A percentile compares a stretch with the other conserved stretches of the same genome.
phyloP scores from a whole-genome alignment of 1,140 invertebrate genomes.

The Amyelois transitella region DNA sequence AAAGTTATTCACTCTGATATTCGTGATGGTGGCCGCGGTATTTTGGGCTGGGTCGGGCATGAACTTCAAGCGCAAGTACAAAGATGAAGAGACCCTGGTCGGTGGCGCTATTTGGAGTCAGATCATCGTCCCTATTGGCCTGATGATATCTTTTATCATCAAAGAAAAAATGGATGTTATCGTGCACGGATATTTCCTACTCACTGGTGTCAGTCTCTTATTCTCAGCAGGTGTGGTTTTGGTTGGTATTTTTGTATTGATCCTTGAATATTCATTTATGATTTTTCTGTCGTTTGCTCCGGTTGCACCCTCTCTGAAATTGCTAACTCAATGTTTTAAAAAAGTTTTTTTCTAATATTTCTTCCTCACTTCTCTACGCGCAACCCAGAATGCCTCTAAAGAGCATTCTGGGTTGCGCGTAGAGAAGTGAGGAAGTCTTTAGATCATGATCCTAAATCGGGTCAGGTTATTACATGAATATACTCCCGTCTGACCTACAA shows the following conservation, averaged over 20 bases:
- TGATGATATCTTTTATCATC: conserved; percentile 39
- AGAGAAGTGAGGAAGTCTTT: no score
- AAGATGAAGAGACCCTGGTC: conserved; percentile 45
- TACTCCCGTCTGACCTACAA: no score
- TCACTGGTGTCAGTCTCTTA: conserved; percentile 26
- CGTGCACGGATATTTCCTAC: conserved; percentile 41
- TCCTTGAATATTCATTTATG: background rate
- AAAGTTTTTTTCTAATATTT: no score
- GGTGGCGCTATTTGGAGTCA: conserved; percentile 55
- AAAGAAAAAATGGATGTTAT: conserved; percentile 33
- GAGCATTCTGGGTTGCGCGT: no score
- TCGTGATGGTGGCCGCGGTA: conserved; percentile 30
- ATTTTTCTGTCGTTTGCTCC: no score
- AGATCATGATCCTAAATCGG: no score
- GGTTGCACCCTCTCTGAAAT: no score
- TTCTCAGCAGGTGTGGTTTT: conserved; percentile 28
- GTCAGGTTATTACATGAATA: no score
- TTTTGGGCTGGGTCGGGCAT: conserved; percentile 39
- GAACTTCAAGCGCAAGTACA: conserved; percentile 31
- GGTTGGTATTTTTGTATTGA: conserved; percentile 27
- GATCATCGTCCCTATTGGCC: conserved; percentile 40
- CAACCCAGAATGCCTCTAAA: no score
- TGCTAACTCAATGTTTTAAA: no score
- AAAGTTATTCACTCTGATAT: conserved; percentile 35
- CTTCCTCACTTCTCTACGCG: no score